Conservation (phyloP, 1,140 invertebrate species). For the Oscheius sp. region DNA sequence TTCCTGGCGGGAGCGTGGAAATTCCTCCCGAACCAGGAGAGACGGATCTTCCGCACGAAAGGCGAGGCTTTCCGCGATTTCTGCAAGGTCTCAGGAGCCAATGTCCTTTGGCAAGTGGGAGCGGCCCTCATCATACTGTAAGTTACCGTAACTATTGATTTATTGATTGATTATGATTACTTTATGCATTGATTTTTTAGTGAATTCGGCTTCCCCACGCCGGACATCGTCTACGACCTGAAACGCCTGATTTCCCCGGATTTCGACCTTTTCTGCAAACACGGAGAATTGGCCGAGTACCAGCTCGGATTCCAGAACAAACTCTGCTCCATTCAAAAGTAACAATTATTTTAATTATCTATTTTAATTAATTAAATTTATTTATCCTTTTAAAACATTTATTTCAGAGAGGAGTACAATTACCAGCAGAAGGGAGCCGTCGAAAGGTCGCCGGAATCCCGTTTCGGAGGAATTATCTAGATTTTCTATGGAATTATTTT, state of each 20-base stretch:
- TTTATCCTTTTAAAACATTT: neutral
- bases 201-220: constrained; percentile 34
- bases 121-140: constrained; percentile 23
- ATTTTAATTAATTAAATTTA: no score
- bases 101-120: constrained; percentile 21
- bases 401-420: constrained; percentile 11
- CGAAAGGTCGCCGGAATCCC: constrained; percentile 16
- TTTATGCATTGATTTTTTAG: constrained; percentile 21
- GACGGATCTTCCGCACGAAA: constrained; percentile 15
- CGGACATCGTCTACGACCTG: constrained; percentile 27
- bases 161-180: no score
- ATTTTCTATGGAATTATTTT: neutral
- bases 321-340: neutral
- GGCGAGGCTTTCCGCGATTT: constrained; percentile 28
- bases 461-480: constrained; percentile 21
- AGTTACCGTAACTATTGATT: neutral
- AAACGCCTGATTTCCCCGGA: constrained; percentile 32
- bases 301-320: constrained; percentile 23
- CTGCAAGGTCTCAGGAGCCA: constrained; percentile 31
- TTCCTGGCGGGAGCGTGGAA: neutral
- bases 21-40: constrained; percentile 19
- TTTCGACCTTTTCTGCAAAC: constrained; percentile 24
- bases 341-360: no score
- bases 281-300: constrained; percentile 27
- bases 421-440: constrained; percentile 8